Evolutionary conservation across 2,113 vertebrate genomes (phyloP).

Genomic region (Trematocara variabile): DNA sequence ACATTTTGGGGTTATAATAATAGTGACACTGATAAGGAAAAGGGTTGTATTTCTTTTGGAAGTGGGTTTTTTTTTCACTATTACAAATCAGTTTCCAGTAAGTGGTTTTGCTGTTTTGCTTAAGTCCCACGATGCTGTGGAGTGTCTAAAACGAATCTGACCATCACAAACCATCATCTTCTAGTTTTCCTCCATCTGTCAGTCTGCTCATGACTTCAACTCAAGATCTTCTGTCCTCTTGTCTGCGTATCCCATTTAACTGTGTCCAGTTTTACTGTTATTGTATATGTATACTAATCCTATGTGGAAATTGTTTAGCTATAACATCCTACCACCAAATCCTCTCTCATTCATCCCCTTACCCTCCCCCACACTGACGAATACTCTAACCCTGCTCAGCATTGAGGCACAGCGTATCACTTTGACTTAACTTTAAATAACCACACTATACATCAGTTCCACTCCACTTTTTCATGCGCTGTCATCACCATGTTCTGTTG

Average conservation of each 20-base stretch:
- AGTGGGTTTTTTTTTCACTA: slow-evolving; percentile 38
- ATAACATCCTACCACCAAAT: background rate
- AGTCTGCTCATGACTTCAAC: background rate
- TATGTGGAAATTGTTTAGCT: background rate
- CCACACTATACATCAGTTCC: background rate
- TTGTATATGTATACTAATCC: background rate
- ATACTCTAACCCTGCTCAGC: background rate
- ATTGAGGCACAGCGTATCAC: background rate
- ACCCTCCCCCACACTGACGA: background rate
- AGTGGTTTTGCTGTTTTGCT: slow-evolving; percentile 43
- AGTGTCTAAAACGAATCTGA: slow-evolving; percentile 40
- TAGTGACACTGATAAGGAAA: slow-evolving; percentile 62
- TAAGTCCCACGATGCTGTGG: slow-evolving; percentile 12
- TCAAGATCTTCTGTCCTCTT: background rate
- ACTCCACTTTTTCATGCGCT: background rate
- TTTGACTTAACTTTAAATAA: background rate
- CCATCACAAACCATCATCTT: background rate
- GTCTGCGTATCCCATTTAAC: background rate
- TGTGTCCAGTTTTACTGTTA: background rate
- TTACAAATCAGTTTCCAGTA: slow-evolving; percentile 36
- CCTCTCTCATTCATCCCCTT: background rate
- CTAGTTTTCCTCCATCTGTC: background rate
- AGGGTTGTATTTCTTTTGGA: slow-evolving; percentile 38
- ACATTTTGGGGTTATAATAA: slow-evolving; percentile 62
- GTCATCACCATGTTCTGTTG: background rate